These are phyloP conservation scores for Nebria brevicollis DNA, from an alignment of 2,888 invertebrate species.

Conservation along the genomic window DNA sequence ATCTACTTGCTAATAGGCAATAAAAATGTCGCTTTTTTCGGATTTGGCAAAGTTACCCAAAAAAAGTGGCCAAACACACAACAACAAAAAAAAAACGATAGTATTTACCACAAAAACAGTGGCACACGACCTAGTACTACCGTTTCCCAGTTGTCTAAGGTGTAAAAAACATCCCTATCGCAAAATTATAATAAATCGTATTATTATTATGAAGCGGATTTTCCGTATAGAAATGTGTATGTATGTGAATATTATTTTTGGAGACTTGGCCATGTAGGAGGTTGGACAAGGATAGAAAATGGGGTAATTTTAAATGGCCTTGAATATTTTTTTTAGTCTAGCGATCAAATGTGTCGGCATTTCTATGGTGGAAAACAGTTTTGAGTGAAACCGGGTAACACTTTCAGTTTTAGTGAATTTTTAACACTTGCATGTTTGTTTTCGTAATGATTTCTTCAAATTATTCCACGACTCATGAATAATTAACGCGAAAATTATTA, in stretches of 20 bases:
- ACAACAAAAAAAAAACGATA: conserved; percentile 16
- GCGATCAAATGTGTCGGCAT: conserved; percentile 44
- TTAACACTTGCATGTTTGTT: conserved; percentile 44
- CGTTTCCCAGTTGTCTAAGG: neutral
- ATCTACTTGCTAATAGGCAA: conserved; percentile 39
- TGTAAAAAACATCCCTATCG: neutral
- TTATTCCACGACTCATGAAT: neutral
- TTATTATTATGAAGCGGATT: neutral
- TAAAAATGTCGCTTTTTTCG: conserved; percentile 29
- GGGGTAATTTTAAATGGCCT: conserved; percentile 49
- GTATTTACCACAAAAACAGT: conserved; percentile 33
- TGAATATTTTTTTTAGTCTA: conserved; percentile 47
- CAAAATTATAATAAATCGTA: neutral
- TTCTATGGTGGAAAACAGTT: conserved; percentile 49
- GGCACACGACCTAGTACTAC: conserved; percentile 27
- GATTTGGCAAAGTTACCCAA: conserved; percentile 26
- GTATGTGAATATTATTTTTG: conserved; percentile 16
- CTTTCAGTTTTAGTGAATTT: conserved; percentile 41
- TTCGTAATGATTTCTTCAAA: conserved; percentile 33
- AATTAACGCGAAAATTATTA: neutral
- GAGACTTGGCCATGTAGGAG: conserved; percentile 35
- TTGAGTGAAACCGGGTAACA: conserved; percentile 47
- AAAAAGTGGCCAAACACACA: conserved; percentile 9
- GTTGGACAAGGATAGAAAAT: conserved; percentile 46
- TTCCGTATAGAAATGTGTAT: neutral